phyloP scores from a whole-genome alignment of 2,888 invertebrate species.

The Eucriotettix oculatus region DNA sequence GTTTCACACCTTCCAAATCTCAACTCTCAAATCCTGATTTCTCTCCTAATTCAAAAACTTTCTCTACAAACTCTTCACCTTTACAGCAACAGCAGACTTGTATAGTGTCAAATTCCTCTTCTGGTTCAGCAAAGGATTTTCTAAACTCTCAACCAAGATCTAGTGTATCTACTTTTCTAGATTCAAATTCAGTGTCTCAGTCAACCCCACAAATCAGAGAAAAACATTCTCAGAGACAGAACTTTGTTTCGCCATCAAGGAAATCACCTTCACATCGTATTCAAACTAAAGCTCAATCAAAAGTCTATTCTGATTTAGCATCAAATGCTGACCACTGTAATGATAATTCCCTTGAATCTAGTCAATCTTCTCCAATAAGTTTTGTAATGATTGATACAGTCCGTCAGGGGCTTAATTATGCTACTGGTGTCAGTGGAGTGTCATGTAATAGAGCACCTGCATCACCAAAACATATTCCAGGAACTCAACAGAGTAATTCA shows the following conservation, averaged over 20 bases:
- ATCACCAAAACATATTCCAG: slow-evolving; percentile 6
- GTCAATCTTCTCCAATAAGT: slow-evolving; percentile 56
- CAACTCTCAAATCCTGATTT: slow-evolving; percentile 9
- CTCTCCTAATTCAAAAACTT: slow-evolving; percentile 36
- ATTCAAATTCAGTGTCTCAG: slow-evolving; percentile 17
- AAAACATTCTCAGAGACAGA: slow-evolving; percentile 23
- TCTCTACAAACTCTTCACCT: slow-evolving; percentile 21
- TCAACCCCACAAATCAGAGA: slow-evolving; percentile 22
- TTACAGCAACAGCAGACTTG: slow-evolving; percentile 46
- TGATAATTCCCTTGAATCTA: slow-evolving; percentile 34
- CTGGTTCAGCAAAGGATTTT: slow-evolving; percentile 29
- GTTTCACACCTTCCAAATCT: slow-evolving; percentile 3
- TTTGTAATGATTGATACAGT: slow-evolving; percentile 54
- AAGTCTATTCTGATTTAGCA: slow-evolving; percentile 53
- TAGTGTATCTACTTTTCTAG: slow-evolving; percentile 19
- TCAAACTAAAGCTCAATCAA: slow-evolving; percentile 61
- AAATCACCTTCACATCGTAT: slow-evolving; percentile 33
- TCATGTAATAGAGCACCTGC: background rate
- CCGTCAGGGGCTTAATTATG: slow-evolving; percentile 34
- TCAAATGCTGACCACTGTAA: slow-evolving; percentile 21
- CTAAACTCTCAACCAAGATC: slow-evolving; percentile 40
- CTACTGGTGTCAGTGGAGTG: slow-evolving; percentile 22
- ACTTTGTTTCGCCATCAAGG: slow-evolving; percentile 30
- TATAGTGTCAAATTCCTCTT: slow-evolving; percentile 51
- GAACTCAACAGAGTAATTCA: slow-evolving; percentile 7